Base-by-base conservation (phyloP, 2,888 invertebrate genomes). In the Cantharis flavilabris region DNA sequence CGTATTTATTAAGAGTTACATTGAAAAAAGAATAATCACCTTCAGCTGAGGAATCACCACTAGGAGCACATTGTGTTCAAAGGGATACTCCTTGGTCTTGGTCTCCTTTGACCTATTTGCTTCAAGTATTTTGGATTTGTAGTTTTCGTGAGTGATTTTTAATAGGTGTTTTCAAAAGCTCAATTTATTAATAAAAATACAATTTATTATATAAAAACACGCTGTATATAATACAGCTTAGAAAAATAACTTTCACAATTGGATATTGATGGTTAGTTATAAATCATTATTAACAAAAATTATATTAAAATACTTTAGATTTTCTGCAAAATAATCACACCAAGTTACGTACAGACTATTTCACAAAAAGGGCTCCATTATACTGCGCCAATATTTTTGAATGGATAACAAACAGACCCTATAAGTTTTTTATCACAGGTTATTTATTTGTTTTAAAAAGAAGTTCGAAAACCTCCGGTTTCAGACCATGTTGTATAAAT, bases 51-150 rank as follows among this genome's bases (percentile, higher is more conserved):
- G 3, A 1, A 2, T 3, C 18, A 3, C 18, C 18, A 2, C 18
- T 3, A 1, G 3, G 1, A 18, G 3, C 1, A 1, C 3, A 18
- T 18, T 1, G 1, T n/a, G n/a, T n/a, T n/a, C n/a, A n/a, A n/a
- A n/a, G n/a, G n/a, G n/a, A n/a, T n/a, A n/a, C n/a, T n/a, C n/a
- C n/a, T n/a, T n/a, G n/a, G n/a, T n/a, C 20, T 3, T 20, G 3
- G 20, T 3, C 20, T 20, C 3, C 20, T 20, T 20, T 20, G 20
- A 20, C 20, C n/a, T n/a, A n/a, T n/a, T n/a, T n/a, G n/a, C n/a
- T n/a, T n/a, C n/a, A n/a, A n/a, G n/a, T n/a, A n/a, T n/a, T n/a
- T n/a, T n/a, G n/a, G n/a, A n/a, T n/a, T n/a, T 20, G 1, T 20
- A 2, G 20, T 20, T 20, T 20, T 20, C 20, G 0, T 20, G 20